Evolutionary conservation across 2,888 invertebrate genomes (phyloP).

Genomic region (Sinotaia quadrata): DNA sequence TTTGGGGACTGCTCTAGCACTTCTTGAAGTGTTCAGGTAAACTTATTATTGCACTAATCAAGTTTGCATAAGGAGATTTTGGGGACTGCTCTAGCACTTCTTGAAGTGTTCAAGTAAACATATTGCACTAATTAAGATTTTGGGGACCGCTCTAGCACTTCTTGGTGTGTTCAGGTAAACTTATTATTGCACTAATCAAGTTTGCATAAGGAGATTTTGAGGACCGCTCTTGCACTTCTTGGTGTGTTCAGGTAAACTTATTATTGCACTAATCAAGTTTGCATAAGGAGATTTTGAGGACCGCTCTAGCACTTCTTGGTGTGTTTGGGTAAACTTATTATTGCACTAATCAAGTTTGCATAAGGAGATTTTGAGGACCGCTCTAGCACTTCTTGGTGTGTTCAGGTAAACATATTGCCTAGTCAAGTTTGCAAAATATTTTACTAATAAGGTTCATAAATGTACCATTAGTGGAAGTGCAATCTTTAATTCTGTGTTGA

Average conservation of each 20-base stretch:
- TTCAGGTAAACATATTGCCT: slow-evolving; percentile 66
- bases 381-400: slow-evolving; percentile 68
- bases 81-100: slow-evolving; percentile 60
- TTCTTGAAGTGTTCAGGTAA: slow-evolving; percentile 71
- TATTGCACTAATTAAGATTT: slow-evolving; percentile 73
- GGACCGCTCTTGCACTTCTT: slow-evolving; percentile 61
- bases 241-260: slow-evolving; percentile 72
- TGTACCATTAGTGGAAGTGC: too few relatives aligned
- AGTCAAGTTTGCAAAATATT: too few relatives aligned
- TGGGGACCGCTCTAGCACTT: slow-evolving; percentile 63
- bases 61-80: slow-evolving; percentile 82
- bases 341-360: too few relatives aligned
- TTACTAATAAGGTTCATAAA: too few relatives aligned
- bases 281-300: slow-evolving; percentile 75
- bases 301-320: slow-evolving; percentile 66
- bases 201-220: slow-evolving; percentile 81
- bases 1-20: slow-evolving; percentile 62
- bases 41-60: not conserved
- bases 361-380: slow-evolving; percentile 78
- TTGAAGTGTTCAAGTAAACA: slow-evolving; percentile 71
- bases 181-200: not conserved
- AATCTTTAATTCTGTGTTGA: too few relatives aligned
- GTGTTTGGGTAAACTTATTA: slow-evolving; percentile 67
- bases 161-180: slow-evolving; percentile 71
- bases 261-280: slow-evolving; percentile 34